phyloP scores from a whole-genome alignment of 2,113 vertebrate genomes.

The Vidua chalybeata region DNA sequence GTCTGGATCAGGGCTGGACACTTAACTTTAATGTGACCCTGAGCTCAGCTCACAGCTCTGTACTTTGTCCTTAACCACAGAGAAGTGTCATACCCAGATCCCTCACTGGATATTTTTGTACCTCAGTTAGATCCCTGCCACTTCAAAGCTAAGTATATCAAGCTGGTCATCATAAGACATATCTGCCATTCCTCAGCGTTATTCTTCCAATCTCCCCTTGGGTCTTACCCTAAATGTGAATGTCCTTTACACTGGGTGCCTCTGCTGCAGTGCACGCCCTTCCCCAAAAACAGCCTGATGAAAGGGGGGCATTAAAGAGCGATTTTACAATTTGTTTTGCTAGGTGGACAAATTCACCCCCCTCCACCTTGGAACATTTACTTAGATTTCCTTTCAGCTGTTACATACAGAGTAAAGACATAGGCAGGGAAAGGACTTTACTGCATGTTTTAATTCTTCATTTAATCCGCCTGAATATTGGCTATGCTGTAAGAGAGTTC shows the following conservation, averaged over 20 bases:
- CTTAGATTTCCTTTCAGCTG: neutral
- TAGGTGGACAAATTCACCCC: neutral
- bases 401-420: neutral
- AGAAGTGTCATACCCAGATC: neutral
- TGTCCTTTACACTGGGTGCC: slow-evolving; percentile 34
- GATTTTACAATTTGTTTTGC: neutral
- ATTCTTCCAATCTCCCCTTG: slow-evolving; percentile 58
- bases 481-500: neutral
- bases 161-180: slow-evolving; percentile 42
- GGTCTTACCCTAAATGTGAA: slow-evolving; percentile 45
- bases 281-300: neutral
- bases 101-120: neutral
- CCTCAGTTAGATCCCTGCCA: slow-evolving; percentile 44
- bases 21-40: neutral
- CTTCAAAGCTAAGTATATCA: slow-evolving; percentile 61
- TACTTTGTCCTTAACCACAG: neutral
- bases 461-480: neutral
- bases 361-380: neutral
- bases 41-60: neutral
- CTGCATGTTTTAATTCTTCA: neutral
- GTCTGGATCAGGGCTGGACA: neutral
- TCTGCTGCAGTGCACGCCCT: neutral
- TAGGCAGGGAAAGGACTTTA: neutral
- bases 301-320: neutral
- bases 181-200: slow-evolving; percentile 56